A percentile compares a stretch with the other conserved stretches of the same genome.
phyloP scores from a whole-genome alignment of 2,797 vertebrate species.

The Hemitrygon akajei region DNA sequence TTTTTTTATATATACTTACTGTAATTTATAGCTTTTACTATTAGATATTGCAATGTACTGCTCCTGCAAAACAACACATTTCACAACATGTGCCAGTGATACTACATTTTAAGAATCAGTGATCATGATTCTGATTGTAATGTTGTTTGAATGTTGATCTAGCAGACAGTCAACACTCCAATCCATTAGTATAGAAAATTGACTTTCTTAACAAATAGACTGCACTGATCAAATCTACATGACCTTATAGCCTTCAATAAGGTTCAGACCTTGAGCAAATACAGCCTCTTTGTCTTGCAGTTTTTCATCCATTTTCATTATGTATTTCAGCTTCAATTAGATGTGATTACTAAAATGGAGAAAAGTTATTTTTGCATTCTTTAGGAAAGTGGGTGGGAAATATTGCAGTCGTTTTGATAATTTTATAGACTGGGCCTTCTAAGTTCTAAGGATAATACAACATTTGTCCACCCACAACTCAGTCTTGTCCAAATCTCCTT shows the following conservation, averaged over 20 bases:
- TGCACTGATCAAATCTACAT: not conserved
- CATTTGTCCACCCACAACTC: not conserved
- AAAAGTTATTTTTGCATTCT: not conserved
- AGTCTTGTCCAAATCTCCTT: not conserved
- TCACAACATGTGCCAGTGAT: too few relatives aligned
- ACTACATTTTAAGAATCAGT: too few relatives aligned
- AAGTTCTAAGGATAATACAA: not conserved
- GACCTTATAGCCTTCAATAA: not conserved
- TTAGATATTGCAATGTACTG: too few relatives aligned
- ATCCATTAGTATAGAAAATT: not conserved
- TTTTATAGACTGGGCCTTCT: not conserved
- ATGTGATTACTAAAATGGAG: not conserved
- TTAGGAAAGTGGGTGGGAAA: not conserved
- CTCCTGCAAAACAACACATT: too few relatives aligned
- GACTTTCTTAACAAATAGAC: not conserved
- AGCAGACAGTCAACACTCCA: not conserved
- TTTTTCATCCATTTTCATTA: not conserved
- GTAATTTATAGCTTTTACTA: too few relatives aligned
- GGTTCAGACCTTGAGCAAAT: not conserved
- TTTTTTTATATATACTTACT: too few relatives aligned
- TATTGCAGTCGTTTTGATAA: not conserved
- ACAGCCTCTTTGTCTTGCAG: not conserved
- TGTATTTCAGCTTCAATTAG: not conserved
- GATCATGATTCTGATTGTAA: not conserved
- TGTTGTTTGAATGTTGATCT: too few relatives aligned